Conservation (phyloP, 2,797 vertebrate genomes). For the Cetoscarus ocellatus region DNA sequence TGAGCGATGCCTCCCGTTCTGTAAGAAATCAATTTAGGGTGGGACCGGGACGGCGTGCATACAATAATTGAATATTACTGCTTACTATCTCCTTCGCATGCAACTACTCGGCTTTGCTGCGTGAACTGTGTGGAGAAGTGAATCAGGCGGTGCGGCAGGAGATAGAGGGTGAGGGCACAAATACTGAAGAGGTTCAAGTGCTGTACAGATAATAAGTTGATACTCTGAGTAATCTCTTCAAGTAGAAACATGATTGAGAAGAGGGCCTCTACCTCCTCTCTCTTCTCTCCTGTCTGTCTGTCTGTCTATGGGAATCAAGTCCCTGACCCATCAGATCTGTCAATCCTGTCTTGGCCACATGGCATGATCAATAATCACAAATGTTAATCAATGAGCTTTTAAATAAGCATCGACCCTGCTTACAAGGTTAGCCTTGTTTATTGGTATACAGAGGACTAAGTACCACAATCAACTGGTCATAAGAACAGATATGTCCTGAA, state of each 20-base stretch:
- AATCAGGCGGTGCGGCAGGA: constrained; percentile 56
- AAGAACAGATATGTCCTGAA: constrained; percentile 41
- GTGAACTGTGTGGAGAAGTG: constrained; percentile 56
- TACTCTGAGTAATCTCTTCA: constrained; percentile 70
- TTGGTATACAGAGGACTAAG: constrained; percentile 80
- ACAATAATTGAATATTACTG: constrained; percentile 90
- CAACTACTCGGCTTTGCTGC: constrained; percentile 62
- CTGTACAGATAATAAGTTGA: constrained; percentile 71
- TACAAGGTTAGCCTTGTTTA: constrained; percentile 82
- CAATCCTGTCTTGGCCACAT: constrained; percentile 79
- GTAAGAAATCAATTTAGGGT: constrained; percentile 88
- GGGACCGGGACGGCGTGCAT: constrained; percentile 82
- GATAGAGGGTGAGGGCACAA: constrained; percentile 65
- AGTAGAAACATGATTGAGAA: constrained; percentile 57
- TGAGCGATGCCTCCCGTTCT: constrained; percentile 86
- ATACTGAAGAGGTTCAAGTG: constrained; percentile 72
- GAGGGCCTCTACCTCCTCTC: constrained; percentile 1
- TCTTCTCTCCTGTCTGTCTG: constrained; percentile 1
- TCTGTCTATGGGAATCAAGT: constrained; percentile 44
- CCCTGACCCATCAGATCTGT: constrained; percentile 74
- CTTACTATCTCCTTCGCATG: constrained; percentile 81
- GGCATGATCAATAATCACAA: constrained; percentile 87
- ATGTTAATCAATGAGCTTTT: constrained; percentile 89
- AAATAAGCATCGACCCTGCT: constrained; percentile 85
- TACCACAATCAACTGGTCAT: constrained; percentile 70